Conservation (phyloP, 2,113 vertebrate genomes). For the Leptosomus discolor region DNA sequence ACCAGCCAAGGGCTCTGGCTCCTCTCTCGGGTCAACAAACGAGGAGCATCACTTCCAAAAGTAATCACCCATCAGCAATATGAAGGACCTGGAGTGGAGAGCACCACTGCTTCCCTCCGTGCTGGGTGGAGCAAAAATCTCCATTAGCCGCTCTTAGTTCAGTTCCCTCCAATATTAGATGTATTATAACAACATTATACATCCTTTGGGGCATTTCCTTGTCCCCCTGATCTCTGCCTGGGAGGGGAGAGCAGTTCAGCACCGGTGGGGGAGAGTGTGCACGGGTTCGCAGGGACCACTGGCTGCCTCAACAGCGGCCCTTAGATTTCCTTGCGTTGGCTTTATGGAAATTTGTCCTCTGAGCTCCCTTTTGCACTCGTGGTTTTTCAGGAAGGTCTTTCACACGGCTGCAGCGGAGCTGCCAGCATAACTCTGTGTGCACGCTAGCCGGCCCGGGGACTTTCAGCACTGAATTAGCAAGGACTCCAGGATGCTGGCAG, state of each 20-base stretch:
- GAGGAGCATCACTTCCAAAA: background rate
- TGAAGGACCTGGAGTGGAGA: background rate
- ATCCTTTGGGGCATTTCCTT: background rate
- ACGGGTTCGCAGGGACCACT: rapidly evolving
- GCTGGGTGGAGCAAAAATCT: background rate
- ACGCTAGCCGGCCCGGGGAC: background rate
- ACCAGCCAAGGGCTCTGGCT: background rate
- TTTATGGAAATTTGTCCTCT: background rate
- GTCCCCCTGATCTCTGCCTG: background rate
- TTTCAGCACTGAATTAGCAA: background rate
- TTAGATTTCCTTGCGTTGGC: background rate
- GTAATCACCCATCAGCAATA: background rate
- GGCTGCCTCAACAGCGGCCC: background rate
- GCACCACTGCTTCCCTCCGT: background rate
- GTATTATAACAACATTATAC: no score
- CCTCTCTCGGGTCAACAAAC: background rate
- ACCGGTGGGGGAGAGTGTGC: rapidly evolving
- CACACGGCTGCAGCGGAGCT: background rate
- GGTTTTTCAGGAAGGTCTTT: background rate
- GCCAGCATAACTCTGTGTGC: background rate
- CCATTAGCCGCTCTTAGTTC: background rate
- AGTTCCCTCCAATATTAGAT: background rate
- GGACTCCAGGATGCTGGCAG: background rate
- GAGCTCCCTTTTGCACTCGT: background rate
- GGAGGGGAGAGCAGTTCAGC: background rate